phyloP scores from a whole-genome alignment of 2,113 vertebrate genomes.

The Zosterops pallidus region DNA sequence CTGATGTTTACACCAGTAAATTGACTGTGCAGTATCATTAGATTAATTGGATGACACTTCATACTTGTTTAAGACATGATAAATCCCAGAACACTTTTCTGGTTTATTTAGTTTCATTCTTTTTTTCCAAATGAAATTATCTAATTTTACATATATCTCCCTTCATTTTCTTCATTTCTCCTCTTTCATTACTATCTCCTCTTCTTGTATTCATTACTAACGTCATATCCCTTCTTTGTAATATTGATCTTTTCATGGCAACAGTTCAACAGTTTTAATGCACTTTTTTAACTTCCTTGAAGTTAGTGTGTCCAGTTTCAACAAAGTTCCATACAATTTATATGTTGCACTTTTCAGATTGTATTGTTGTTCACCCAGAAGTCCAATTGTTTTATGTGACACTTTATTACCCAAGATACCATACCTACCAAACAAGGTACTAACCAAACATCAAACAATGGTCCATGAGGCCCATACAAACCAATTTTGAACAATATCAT shows the following conservation, averaged over 20 bases:
- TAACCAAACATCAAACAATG: not conserved
- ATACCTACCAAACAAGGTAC: not conserved
- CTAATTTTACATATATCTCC: not conserved
- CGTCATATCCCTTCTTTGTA: not conserved
- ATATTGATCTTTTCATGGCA: not conserved
- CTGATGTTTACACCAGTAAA: constrained; percentile 12
- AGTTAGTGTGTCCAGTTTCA: not conserved
- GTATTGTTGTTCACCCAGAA: not conserved
- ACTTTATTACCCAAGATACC: not conserved
- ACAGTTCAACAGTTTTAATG: not conserved
- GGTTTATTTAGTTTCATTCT: not conserved
- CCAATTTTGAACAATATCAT: not conserved
- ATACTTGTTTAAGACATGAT: not conserved
- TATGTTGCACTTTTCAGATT: not conserved
- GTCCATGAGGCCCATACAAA: not conserved
- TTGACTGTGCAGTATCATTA: not conserved
- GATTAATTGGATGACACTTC: constrained; percentile 21
- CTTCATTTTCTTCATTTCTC: not conserved
- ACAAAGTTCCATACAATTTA: not conserved
- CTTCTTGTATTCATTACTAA: not conserved
- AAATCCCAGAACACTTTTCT: not conserved
- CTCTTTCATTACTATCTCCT: not conserved
- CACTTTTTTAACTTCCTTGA: not conserved
- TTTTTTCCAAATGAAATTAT: not conserved
- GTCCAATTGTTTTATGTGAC: not conserved